Percentiles rank a stretch among this genome's conserved stretches.
Evolutionary conservation across 2,888 invertebrate species (phyloP).

Genomic region (Galerucella calmariensis): DNA sequence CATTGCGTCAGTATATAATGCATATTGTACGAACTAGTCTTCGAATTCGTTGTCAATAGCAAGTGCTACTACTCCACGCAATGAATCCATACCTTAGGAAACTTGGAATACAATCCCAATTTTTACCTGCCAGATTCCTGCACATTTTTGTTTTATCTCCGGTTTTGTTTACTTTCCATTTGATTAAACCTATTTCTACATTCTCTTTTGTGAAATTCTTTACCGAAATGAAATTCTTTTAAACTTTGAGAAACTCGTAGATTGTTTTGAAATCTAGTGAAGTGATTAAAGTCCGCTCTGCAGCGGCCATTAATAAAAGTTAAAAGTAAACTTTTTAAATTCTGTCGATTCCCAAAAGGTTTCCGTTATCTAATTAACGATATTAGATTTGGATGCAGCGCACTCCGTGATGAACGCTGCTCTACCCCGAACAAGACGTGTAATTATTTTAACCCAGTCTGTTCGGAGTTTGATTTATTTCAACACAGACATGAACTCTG

Average conservation of each 20-base stretch:
- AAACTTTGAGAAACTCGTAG: slow-evolving; percentile 1
- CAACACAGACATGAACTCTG: slow-evolving; percentile 65
- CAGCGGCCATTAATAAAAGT: slow-evolving; percentile 51
- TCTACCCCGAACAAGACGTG: slow-evolving; percentile 65
- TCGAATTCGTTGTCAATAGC: too few species aligned
- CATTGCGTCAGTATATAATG: too few species aligned
- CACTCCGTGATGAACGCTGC: slow-evolving; percentile 64
- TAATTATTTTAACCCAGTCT: slow-evolving; percentile 66
- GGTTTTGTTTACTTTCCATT: too few species aligned
- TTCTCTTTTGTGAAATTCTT: too few species aligned
- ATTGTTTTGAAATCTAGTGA: slow-evolving; percentile 33
- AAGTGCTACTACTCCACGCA: too few species aligned
- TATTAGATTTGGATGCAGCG: slow-evolving; percentile 66
- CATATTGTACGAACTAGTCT: too few species aligned
- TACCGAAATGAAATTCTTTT: not conserved
- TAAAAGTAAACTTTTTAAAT: slow-evolving; percentile 55
- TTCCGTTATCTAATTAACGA: slow-evolving; percentile 65
- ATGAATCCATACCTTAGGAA: too few species aligned
- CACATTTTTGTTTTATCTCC: too few species aligned
- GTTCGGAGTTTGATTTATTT: slow-evolving; percentile 66
- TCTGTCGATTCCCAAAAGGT: slow-evolving; percentile 59
- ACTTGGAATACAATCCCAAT: too few species aligned
- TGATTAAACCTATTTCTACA: too few species aligned
- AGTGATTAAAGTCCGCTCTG: slow-evolving; percentile 49
- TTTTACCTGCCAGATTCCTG: too few species aligned